Conservation (phyloP, 2,797 vertebrate species). For the Neosalanx taihuensis region DNA sequence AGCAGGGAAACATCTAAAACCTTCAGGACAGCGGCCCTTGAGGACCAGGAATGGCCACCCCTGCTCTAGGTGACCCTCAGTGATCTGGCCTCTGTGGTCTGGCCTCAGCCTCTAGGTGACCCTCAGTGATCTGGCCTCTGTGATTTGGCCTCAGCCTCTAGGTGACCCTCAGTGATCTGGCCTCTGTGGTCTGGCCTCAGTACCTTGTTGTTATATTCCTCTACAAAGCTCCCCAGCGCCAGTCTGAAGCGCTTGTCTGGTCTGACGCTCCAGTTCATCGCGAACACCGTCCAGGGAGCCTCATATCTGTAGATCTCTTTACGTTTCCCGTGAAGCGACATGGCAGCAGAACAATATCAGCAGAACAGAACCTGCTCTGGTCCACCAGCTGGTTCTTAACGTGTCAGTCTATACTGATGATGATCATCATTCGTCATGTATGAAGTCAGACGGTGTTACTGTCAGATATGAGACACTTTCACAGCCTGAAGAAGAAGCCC, state of each 20-base stretch:
- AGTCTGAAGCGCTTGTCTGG: conserved; percentile 88
- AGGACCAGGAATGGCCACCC: too few relatives aligned
- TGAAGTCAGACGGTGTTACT: neutral
- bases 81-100: too few relatives aligned
- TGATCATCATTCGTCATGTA: neutral
- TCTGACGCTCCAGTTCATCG: conserved; percentile 91
- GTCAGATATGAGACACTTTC: neutral
- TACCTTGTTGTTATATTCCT: conserved; percentile 91
- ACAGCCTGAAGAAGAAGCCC: too few relatives aligned
- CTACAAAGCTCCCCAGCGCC: conserved; percentile 86
- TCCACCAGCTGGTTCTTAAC: neutral
- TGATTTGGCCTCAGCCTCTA: too few relatives aligned
- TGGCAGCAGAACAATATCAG: conserved; percentile 26
- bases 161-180: too few relatives aligned
- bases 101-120: too few relatives aligned
- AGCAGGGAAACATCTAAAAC: too few relatives aligned
- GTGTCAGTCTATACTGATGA: neutral
- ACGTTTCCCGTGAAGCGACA: conserved; percentile 88
- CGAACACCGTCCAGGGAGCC: conserved; percentile 88
- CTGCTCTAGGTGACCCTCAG: too few relatives aligned
- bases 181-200: too few relatives aligned
- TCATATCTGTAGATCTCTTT: conserved; percentile 93
- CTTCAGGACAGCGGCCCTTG: too few relatives aligned
- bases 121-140: too few relatives aligned
- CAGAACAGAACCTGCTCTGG: neutral